Evolutionary conservation across 1,140 invertebrate genomes (phyloP), one percentile per base, ranked within the genome.

Genomic region (Lysiphlebus fabarum): DNA sequence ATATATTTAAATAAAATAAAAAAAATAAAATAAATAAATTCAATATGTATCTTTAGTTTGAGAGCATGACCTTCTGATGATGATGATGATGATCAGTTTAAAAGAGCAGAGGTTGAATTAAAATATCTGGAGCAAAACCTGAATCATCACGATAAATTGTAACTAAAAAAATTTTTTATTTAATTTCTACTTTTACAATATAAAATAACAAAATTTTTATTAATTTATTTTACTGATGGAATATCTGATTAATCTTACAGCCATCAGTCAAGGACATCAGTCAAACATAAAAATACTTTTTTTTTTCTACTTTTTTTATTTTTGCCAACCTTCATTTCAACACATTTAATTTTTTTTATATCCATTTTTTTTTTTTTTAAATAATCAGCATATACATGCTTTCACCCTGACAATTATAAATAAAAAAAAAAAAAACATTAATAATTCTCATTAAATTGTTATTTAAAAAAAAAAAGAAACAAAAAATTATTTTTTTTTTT

Each of bases 31-130:
- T 26, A 26, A 26, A 26, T 26, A 26, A 26, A 26, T 26, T 26
- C 17, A 26, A 26, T 26, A n/a, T n/a, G n/a, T n/a, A 26, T 26
- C 17, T 36, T 49, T 33, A 33, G 26, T 10, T 49, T 50, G 48
- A 42, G 40, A 41, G 43, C 53, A 54, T 37, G 58, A 63, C 62
- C 58, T 60, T 63, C 58, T 60, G 53, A 44, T 17, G 49, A 53
- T 54, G 42, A 12, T 42, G 47, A 50, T 43, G 40, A 42, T 49
- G 55, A 57, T 51, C 49, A 26, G 51, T 58, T 63, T 63, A 54
- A 63, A 63, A 60, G 62, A 63, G 54, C 58, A 63, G 58, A 60
- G 62, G 62, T 63, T 63, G 62, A 41, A 51, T 55, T 38, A 17
- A 11, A 34, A 55, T 63, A 63, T 63, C 62, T 63, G 53, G 62